Conservation (phyloP, 2,113 vertebrate genomes). For the Ptychochromis oligacanthus region DNA sequence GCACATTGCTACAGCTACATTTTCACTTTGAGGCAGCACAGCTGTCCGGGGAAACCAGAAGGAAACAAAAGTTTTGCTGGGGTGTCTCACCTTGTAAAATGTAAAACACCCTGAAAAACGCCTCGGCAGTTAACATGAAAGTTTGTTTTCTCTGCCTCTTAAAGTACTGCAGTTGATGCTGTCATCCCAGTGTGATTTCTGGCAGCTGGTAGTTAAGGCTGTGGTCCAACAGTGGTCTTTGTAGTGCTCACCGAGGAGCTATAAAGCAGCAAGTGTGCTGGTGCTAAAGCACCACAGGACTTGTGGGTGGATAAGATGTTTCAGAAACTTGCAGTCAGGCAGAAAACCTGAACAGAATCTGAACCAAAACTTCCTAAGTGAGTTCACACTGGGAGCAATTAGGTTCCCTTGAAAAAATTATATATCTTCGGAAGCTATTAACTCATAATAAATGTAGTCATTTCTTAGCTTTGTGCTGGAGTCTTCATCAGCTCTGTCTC, state of each 20-base stretch:
- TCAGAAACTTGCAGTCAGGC: constrained; percentile 29
- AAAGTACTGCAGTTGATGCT: constrained; percentile 56
- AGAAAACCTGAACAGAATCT: neutral
- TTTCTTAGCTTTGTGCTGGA: neutral
- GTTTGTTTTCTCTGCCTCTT: constrained; percentile 65
- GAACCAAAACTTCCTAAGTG: neutral
- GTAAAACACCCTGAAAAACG: constrained; percentile 3
- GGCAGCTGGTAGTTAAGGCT: constrained; percentile 53
- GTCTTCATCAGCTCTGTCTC: neutral
- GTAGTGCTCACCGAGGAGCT: constrained; percentile 51
- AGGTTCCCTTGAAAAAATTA: neutral
- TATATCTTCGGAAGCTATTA: neutral
- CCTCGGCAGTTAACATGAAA: constrained; percentile 45
- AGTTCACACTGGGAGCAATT: neutral
- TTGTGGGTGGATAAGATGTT: constrained; percentile 21
- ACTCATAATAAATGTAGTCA: neutral
- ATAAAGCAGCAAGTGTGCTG: constrained; percentile 37
- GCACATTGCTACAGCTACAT: neutral
- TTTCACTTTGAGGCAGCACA: neutral
- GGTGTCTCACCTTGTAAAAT: constrained; percentile 55
- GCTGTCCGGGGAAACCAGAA: constrained; percentile 40
- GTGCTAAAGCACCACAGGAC: constrained; percentile 36
- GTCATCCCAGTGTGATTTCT: constrained; percentile 64
- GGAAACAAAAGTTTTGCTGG: constrained; percentile 15
- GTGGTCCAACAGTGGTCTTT: constrained; percentile 43